phyloP scores from a whole-genome alignment of 1,140 invertebrate genomes.

The Brachionus asplanchnoidis region DNA sequence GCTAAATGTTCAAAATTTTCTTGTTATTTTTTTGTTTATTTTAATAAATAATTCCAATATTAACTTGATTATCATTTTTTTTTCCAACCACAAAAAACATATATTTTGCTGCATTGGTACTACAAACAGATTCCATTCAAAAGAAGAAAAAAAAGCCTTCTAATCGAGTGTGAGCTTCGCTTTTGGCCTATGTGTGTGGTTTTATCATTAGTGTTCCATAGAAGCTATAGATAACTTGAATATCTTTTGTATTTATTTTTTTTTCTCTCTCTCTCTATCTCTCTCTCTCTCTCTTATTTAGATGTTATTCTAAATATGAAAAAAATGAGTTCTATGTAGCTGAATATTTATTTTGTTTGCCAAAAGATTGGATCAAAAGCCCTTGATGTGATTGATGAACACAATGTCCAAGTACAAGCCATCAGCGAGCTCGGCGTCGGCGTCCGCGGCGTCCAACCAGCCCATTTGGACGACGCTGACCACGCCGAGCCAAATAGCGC shows the following conservation, averaged over 20 bases:
- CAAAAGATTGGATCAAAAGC: background rate
- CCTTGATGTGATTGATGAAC: background rate
- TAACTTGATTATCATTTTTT: conserved; percentile 34
- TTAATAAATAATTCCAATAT: background rate
- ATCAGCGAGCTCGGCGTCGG: background rate
- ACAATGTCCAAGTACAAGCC: conserved; percentile 32
- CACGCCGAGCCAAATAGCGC: conserved; percentile 41
- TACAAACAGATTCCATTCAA: background rate
- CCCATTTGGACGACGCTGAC: conserved; percentile 31
- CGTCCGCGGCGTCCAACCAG: background rate
- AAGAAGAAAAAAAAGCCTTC: background rate
- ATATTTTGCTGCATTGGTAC: background rate
- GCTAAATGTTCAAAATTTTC: background rate
- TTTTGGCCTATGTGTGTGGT: background rate
- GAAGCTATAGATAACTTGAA: background rate
- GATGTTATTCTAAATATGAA: background rate
- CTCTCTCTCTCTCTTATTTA: background rate
- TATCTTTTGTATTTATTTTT: conserved; percentile 4
- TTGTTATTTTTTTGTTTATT: too few species aligned
- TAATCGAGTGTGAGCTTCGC: background rate
- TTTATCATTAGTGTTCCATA: conserved; percentile 4
- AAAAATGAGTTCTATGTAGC: conserved; percentile 23
- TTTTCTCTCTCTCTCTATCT: too few species aligned
- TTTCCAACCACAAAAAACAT: background rate
- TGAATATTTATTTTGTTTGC: background rate